Conservation (phyloP, 2,113 vertebrate species). For the Pelodiscus sinensis region DNA sequence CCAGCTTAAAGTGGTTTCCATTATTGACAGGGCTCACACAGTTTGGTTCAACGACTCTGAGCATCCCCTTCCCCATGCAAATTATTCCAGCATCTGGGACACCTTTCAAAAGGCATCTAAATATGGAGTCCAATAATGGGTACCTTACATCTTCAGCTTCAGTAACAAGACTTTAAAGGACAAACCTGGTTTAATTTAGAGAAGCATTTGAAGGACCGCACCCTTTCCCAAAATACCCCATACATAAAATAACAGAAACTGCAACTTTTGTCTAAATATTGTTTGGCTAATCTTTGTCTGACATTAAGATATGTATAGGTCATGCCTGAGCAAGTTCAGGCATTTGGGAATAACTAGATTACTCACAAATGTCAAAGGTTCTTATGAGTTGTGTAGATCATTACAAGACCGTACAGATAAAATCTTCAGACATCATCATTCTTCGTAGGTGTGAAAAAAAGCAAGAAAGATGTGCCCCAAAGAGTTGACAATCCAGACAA, state of each 20-base stretch:
- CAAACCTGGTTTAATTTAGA: background rate
- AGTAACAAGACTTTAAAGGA: background rate
- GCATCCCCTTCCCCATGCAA: no score
- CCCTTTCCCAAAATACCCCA: background rate
- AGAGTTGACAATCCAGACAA: background rate
- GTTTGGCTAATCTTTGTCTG: accelerated
- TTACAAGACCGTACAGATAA: background rate
- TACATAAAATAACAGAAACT: background rate
- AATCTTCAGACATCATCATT: background rate
- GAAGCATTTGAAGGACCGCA: background rate
- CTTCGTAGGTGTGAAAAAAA: background rate
- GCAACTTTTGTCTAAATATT: background rate
- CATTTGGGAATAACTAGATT: background rate
- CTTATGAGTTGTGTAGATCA: background rate
- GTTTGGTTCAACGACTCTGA: no score
- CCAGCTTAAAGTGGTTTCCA: no score
- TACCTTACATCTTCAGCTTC: background rate
- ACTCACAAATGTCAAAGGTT: background rate
- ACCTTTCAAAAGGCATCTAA: background rate
- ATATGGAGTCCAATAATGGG: background rate
- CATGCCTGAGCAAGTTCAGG: background rate
- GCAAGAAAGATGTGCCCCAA: background rate
- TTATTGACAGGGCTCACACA: no score
- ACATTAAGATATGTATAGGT: background rate
- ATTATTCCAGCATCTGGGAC: no score